A percentile compares a stretch with the other conserved stretches of the same genome.
Evolutionary conservation across 2,797 vertebrate genomes (phyloP).

Genomic region (Pseudocheirus occidentalis): DNA sequence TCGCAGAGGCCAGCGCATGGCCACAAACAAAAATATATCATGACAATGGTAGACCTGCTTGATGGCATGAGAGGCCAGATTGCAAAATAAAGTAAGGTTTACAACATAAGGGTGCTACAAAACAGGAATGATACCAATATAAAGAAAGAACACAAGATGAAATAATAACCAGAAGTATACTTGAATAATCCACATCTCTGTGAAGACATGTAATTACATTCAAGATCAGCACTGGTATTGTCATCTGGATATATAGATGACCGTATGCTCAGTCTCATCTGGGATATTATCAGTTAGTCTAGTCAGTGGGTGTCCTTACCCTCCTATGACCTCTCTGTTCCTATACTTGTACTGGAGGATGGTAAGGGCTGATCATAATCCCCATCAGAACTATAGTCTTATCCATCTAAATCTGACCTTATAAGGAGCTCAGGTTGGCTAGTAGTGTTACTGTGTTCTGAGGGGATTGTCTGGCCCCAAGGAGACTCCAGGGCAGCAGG

Average conservation of each 20-base stretch:
- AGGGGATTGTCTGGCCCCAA: not conserved
- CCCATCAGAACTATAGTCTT: not conserved
- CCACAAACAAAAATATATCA: not conserved
- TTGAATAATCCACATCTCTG: not conserved
- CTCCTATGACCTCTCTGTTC: not conserved
- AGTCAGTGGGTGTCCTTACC: not conserved
- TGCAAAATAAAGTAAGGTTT: not conserved
- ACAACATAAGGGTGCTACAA: not conserved
- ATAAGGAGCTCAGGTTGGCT: not conserved
- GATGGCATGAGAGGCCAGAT: not conserved
- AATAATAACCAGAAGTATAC: not conserved
- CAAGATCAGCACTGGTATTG: not conserved
- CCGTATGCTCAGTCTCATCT: not conserved
- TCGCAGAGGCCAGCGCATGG: not conserved
- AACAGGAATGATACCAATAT: not conserved
- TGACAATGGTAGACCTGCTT: not conserved
- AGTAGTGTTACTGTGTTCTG: not conserved
- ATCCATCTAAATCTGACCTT: not conserved
- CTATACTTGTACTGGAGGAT: not conserved
- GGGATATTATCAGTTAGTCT: not conserved
- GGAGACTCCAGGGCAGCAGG: not conserved
- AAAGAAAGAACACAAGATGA: not conserved
- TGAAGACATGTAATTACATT: not conserved
- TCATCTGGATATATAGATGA: not conserved
- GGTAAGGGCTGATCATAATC: not conserved